These are phyloP conservation scores for Cephus pygmeus DNA, from an alignment of 2,888 invertebrate species.

Conservation along the genomic window DNA sequence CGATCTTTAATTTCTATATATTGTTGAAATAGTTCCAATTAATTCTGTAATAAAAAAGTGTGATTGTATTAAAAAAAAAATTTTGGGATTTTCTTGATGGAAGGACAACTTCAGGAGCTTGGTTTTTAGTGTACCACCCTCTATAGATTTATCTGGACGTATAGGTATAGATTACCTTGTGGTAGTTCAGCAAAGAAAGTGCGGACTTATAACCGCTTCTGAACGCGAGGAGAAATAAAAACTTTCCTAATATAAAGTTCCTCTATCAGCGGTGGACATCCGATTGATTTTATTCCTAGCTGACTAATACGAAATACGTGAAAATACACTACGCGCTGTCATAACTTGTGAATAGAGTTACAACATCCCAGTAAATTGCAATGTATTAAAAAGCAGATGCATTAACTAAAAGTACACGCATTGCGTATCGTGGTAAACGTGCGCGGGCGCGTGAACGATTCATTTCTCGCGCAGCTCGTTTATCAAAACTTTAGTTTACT, in stretches of 20 bases:
- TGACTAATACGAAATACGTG: slow-evolving; percentile 22
- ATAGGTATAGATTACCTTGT: slow-evolving; percentile 18
- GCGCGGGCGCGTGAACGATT: background rate
- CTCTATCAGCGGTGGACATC: slow-evolving; percentile 37
- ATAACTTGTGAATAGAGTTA: background rate
- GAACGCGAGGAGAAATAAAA: slow-evolving; percentile 47
- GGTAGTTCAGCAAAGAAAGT: slow-evolving; percentile 20
- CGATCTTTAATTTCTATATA: no score
- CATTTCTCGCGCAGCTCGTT: no score
- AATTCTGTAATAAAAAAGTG: background rate
- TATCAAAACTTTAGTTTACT: no score
- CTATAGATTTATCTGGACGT: background rate
- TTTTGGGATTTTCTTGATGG: background rate
- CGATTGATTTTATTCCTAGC: slow-evolving; percentile 46
- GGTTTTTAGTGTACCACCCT: background rate
- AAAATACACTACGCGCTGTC: background rate
- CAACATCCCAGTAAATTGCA: background rate
- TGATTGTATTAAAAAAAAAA: background rate
- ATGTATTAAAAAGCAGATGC: background rate
- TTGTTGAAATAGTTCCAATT: no score
- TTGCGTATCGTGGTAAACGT: background rate
- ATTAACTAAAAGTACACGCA: background rate
- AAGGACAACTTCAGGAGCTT: background rate
- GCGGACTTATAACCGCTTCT: slow-evolving; percentile 35
- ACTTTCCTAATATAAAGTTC: slow-evolving; percentile 58